Percentiles rank a stretch among this genome's conserved stretches.
Conservation (phyloP, 2,888 invertebrate genomes). For the Folsomia candida region DNA sequence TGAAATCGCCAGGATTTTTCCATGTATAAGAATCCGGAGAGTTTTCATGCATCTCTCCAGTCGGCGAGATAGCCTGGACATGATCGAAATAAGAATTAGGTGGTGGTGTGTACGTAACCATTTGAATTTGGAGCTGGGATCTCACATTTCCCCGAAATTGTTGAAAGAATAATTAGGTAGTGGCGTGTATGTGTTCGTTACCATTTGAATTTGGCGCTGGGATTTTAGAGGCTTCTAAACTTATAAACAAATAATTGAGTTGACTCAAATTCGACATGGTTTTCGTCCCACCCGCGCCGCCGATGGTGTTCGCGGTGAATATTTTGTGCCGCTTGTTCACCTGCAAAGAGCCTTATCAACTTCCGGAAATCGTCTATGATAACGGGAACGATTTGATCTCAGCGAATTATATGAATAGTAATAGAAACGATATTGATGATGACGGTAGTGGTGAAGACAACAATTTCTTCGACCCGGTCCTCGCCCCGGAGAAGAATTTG, state of each 20-base stretch:
- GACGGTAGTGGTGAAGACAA: background rate
- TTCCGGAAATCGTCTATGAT: background rate
- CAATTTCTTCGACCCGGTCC: background rate
- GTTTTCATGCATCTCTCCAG: too few relatives aligned
- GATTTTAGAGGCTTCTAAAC: background rate
- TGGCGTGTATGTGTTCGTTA: background rate
- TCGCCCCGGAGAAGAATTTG: background rate
- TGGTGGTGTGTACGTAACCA: too few relatives aligned
- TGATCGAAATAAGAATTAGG: too few relatives aligned
- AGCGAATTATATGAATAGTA: background rate
- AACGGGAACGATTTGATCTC: background rate
- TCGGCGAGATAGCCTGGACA: too few relatives aligned
- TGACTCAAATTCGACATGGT: background rate
- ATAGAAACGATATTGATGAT: background rate
- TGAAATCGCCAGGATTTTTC: too few relatives aligned
- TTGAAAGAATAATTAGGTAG: too few relatives aligned
- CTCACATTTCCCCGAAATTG: too few relatives aligned
- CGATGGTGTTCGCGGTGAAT: background rate
- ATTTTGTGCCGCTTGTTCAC: background rate
- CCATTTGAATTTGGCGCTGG: background rate
- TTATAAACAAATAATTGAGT: background rate
- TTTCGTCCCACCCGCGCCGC: background rate
- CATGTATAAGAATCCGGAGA: too few relatives aligned
- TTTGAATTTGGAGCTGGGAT: too few relatives aligned
- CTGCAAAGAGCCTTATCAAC: background rate